Percentiles rank a stretch among this genome's conserved stretches.
phyloP scores from a whole-genome alignment of 2,888 invertebrate genomes.

The Diarsia mendica region DNA sequence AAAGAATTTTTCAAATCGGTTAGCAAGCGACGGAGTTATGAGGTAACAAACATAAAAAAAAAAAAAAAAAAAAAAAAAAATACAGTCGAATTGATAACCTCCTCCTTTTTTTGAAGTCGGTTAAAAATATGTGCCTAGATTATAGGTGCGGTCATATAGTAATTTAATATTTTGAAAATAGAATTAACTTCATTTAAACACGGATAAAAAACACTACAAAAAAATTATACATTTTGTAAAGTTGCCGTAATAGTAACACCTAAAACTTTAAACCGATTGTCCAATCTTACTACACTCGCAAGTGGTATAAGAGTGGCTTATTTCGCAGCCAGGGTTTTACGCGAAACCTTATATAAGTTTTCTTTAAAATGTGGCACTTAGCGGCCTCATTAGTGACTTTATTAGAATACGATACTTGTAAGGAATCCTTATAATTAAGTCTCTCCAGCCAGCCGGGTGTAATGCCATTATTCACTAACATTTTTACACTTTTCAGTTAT shows the following conservation, averaged over 20 bases:
- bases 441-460: slow-evolving; percentile 46
- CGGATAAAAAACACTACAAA: neutral
- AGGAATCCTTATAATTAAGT: slow-evolving; percentile 50
- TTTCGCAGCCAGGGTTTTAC: slow-evolving; percentile 7
- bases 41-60: too few relatives aligned
- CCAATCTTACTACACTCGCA: slow-evolving; percentile 22
- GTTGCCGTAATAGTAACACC: neutral
- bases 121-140: neutral
- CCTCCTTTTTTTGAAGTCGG: too few relatives aligned
- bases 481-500: slow-evolving; percentile 57
- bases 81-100: too few relatives aligned
- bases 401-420: slow-evolving; percentile 56
- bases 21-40: too few relatives aligned
- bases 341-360: slow-evolving; percentile 45
- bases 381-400: slow-evolving; percentile 52
- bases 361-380: slow-evolving; percentile 54
- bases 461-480: slow-evolving; percentile 55
- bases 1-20: too few relatives aligned
- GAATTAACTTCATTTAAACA: neutral
- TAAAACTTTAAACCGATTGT: slow-evolving; percentile 27
- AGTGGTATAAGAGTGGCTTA: slow-evolving; percentile 31
- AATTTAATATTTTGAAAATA: neutral
- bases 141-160: neutral
- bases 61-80: too few relatives aligned
- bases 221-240: too few relatives aligned